Evolutionary conservation across 2,888 invertebrate species (phyloP), one percentile per base, ranked within the genome.

Genomic region (Baronia brevicornis): DNA sequence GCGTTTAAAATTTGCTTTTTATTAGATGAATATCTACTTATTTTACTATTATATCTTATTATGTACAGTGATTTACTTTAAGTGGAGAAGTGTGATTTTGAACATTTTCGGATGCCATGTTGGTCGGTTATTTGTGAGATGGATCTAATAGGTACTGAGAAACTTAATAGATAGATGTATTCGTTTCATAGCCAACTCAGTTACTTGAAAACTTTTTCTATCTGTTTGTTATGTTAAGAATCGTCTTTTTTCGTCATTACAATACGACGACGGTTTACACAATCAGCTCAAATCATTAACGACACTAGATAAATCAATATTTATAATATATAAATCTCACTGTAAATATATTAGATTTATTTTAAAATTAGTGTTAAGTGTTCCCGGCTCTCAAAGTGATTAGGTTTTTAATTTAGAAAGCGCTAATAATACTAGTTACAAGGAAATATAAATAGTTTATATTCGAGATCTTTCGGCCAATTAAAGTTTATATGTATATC

Each of bases 341-440:
- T 82, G 82, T 82, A 84, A 74, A 82, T 82, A 84, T 65, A 73
- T 77, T 63, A 58, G 53, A 62, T 67, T 69, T 61, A 57, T 60
- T 60, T 23, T 33, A 11, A 53, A 60, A 57, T 44, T 77, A 79
- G 71, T 42, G 56, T 43, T 80, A 82, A 79, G 78, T 63, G 64
- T 75, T 80, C 78, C 82, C 71, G 84, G 84, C 84, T 84, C 84
- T 82, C 82, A 80, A 84, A 82, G 84, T 82, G 80, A 78, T 79
- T 77, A 77, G 67, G 66, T 18, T 43, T 39, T 41, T 72, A 69
- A 67, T 70, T 71, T 73, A 77, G 68, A 66, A 61, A 75, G 65
- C 63, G 61, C 55, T 69, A 70, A 68, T 65, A 47, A 52, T 54
- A 57, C 47, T 59, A 55, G 53, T 57, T 46, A 56, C 50, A 66